phyloP scores from a whole-genome alignment of 1,140 invertebrate genomes.

The Drosophila lacertosa region DNA sequence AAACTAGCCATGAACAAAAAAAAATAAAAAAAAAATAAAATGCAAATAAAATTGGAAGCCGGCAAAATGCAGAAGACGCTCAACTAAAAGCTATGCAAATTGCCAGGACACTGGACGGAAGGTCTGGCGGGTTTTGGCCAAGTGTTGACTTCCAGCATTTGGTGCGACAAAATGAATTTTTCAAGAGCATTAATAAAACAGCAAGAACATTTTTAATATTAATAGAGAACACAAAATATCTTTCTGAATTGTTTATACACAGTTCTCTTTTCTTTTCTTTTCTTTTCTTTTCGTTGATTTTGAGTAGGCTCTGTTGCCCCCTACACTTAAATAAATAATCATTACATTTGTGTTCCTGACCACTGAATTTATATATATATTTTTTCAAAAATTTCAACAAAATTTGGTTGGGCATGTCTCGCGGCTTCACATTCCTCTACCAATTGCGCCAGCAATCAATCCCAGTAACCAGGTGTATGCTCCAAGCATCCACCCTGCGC shows the following conservation, averaged over 20 bases:
- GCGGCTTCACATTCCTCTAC: background rate
- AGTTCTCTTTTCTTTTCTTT: no score
- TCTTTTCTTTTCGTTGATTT: no score
- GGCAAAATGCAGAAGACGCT: conserved; percentile 37
- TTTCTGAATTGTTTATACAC: no score
- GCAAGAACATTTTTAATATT: background rate
- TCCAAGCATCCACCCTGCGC: background rate
- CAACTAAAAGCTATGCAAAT: conserved; percentile 76
- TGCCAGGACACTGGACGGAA: conserved; percentile 28
- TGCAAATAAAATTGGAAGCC: conserved; percentile 4
- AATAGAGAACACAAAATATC: no score
- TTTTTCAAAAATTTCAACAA: background rate
- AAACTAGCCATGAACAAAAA: conserved; percentile 34
- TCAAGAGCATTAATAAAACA: background rate
- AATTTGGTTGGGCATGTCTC: conserved; percentile 18
- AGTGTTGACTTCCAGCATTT: conserved; percentile 60
- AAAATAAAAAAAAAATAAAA: background rate
- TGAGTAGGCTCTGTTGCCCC: no score
- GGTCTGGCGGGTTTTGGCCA: conserved; percentile 28
- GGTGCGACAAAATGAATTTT: conserved; percentile 55
- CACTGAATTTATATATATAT: background rate
- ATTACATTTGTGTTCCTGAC: no score
- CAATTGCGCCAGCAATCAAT: background rate
- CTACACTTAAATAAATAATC: no score
- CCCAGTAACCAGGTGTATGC: background rate